Percentiles rank a stretch among this genome's conserved stretches.
Evolutionary conservation across 2,113 vertebrate species (phyloP).

Genomic region (Castor canadensis): DNA sequence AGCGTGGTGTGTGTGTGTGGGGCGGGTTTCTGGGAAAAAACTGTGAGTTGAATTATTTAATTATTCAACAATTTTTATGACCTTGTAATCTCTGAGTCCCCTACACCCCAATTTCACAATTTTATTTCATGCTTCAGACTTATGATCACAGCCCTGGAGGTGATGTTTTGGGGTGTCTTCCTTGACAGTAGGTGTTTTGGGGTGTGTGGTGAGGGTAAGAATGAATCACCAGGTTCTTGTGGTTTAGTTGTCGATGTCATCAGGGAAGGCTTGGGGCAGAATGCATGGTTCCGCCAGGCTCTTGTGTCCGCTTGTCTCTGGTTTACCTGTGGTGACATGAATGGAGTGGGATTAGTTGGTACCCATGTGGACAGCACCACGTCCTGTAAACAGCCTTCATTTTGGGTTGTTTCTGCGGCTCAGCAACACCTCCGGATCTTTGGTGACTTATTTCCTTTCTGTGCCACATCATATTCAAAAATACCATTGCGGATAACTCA

Average conservation of each 20-base stretch:
- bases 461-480: not conserved
- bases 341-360: not conserved
- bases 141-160: not conserved
- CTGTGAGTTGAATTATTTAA: not conserved
- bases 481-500: not conserved
- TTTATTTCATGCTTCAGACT: not conserved
- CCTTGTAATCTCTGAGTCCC: not conserved
- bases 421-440: too few relatives aligned
- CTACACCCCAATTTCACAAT: not conserved
- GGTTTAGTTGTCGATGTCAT: not conserved
- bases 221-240: not conserved
- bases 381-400: too few relatives aligned
- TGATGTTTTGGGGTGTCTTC: not conserved
- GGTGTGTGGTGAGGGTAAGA: not conserved
- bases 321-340: not conserved
- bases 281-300: not conserved
- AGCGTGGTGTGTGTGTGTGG: too few relatives aligned
- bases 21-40: too few relatives aligned
- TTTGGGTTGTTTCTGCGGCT: too few relatives aligned
- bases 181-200: not conserved
- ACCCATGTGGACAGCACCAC: not conserved
- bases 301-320: not conserved
- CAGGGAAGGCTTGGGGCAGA: not conserved
- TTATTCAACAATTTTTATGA: not conserved
- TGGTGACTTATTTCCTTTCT: not conserved